These are phyloP conservation scores for Callipepla squamata DNA, from an alignment of 2,113 vertebrate species.

Conservation along the genomic window DNA sequence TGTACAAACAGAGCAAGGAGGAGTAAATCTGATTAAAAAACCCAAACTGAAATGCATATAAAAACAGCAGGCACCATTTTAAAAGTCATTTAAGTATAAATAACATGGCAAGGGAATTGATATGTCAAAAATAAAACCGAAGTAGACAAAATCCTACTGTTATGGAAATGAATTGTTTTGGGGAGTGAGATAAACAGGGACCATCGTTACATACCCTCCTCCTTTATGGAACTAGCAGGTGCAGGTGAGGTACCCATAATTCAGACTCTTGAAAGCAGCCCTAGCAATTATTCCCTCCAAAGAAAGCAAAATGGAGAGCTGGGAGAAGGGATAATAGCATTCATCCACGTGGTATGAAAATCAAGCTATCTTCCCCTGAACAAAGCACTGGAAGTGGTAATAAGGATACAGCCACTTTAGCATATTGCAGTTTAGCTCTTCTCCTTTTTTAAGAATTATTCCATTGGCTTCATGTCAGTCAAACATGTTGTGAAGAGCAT, in stretches of 20 bases:
- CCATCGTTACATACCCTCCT: neutral
- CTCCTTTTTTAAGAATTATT: conserved; percentile 20
- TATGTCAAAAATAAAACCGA: neutral
- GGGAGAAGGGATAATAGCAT: neutral
- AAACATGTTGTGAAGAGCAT: conserved; percentile 27
- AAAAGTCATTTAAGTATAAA: neutral
- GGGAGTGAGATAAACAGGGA: neutral
- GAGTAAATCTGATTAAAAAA: neutral
- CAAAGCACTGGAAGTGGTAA: neutral
- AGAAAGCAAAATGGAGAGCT: neutral
- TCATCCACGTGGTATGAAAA: conserved; percentile 6
- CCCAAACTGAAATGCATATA: neutral
- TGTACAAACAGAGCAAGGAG: neutral
- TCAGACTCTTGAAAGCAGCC: conserved; percentile 10
- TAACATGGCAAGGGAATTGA: neutral
- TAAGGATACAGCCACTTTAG: neutral
- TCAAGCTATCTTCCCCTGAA: neutral
- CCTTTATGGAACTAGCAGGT: conserved; percentile 7
- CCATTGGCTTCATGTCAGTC: conserved; percentile 43
- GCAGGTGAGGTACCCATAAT: neutral
- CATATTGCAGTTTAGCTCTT: neutral
- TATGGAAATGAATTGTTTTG: neutral
- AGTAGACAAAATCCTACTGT: neutral
- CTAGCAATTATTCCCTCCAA: conserved; percentile 17
- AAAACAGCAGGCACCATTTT: neutral